Evolutionary conservation across 2,888 invertebrate species (phyloP).

Genomic region (Caradrina clavipalpis): DNA sequence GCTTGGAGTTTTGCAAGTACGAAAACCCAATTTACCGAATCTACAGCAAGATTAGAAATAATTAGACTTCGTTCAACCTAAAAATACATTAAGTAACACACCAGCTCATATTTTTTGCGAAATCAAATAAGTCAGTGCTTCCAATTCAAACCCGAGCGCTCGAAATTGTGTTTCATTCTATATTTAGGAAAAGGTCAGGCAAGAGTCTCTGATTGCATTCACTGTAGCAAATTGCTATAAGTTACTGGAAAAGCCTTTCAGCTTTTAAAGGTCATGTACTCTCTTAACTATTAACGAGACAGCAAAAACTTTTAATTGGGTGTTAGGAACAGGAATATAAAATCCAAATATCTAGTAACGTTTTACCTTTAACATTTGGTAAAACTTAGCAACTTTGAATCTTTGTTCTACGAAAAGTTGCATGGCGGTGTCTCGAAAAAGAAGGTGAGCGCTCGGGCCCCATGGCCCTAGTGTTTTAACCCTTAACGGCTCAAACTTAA

Average conservation of each 20-base stretch:
- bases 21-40: background rate
- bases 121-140: slow-evolving; percentile 2
- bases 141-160: slow-evolving; percentile 23
- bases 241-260: slow-evolving; percentile 6
- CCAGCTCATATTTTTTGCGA: background rate
- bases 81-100: background rate
- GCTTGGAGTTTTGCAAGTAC: background rate
- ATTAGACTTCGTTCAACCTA: background rate
- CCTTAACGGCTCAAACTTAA: too few relatives aligned
- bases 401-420: too few relatives aligned
- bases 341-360: too few relatives aligned
- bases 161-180: slow-evolving; percentile 40
- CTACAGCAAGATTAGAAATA: background rate
- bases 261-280: slow-evolving; percentile 35
- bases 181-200: slow-evolving; percentile 43
- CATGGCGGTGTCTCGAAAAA: too few relatives aligned
- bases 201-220: slow-evolving; percentile 14
- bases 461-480: too few relatives aligned
- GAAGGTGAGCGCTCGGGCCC: too few relatives aligned
- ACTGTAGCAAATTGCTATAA: slow-evolving; percentile 17
- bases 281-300: background rate
- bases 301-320: background rate
- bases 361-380: too few relatives aligned
- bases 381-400: background rate
- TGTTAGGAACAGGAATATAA: background rate